Percentiles rank a stretch among this genome's conserved stretches.
phyloP scores from a whole-genome alignment of 2,113 vertebrate species.

The Leucopsar rothschildi region DNA sequence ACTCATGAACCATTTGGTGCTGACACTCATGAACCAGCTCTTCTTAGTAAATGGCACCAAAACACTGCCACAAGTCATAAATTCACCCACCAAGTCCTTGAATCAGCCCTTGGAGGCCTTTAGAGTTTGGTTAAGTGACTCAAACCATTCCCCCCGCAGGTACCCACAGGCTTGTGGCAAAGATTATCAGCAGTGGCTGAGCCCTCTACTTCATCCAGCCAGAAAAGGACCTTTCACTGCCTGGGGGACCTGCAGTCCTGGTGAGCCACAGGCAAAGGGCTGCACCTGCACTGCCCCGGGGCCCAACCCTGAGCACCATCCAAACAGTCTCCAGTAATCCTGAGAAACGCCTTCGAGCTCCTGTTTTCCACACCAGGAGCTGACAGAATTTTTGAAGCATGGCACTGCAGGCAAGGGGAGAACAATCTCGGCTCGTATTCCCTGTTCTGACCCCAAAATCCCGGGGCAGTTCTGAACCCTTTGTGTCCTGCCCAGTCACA shows the following conservation, averaged over 20 bases:
- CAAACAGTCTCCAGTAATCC: not conserved
- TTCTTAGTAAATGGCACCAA: not conserved
- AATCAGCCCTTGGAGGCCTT: not conserved
- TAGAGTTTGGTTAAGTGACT: not conserved
- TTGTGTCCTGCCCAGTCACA: not conserved
- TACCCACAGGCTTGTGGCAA: not conserved
- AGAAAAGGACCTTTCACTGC: not conserved
- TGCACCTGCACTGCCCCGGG: fast-evolving
- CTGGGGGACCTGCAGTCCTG: not conserved
- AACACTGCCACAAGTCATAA: not conserved
- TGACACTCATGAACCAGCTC: not conserved
- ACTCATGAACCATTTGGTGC: not conserved
- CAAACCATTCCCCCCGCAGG: not conserved
- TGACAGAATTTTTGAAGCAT: not conserved
- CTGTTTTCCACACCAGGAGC: not conserved
- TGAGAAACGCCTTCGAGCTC: not conserved
- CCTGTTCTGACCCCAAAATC: not conserved
- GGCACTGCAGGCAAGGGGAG: not conserved
- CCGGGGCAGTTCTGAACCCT: not conserved
- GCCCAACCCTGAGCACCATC: not conserved
- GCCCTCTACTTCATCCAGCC: not conserved
- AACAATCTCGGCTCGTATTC: not conserved
- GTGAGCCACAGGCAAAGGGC: not conserved
- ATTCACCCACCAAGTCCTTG: not conserved
- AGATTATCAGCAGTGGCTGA: not conserved